These are phyloP conservation scores for Epizoanthus illoricatus DNA, from an alignment of 92 coral and sea anemone genomes.

Conservation along the genomic window DNA sequence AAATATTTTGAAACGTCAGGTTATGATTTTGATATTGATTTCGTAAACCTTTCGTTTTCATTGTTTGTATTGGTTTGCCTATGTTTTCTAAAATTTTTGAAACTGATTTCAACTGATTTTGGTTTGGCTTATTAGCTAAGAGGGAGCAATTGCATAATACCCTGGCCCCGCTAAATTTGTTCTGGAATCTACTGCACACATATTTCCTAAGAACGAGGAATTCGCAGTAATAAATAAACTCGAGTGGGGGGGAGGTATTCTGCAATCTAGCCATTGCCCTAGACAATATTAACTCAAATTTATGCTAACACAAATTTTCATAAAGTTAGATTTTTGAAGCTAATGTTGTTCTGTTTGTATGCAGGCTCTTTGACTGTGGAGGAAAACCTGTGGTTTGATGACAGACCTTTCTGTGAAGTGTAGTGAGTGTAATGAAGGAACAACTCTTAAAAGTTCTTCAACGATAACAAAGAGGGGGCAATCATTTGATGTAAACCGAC, in stretches of 20 bases:
- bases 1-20: no score
- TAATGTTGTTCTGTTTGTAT: conserved; percentile 12
- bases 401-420: conserved; percentile 34
- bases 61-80: conserved; percentile 15
- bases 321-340: conserved; percentile 15
- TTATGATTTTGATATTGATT: no score
- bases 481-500: conserved; percentile 43
- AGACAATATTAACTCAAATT: conserved; percentile 17
- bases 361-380: conserved; percentile 38
- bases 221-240: no score
- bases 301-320: conserved; percentile 12
- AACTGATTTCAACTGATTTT: conserved; percentile 5
- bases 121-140: conserved; percentile 21
- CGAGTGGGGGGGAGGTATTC: no score
- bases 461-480: conserved; percentile 32
- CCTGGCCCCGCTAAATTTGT: no score
- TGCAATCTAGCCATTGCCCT: conserved; percentile 1
- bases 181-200: no score
- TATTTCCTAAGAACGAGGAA: no score
- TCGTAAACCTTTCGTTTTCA: conserved; percentile 18
- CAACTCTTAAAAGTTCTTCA: conserved; percentile 16
- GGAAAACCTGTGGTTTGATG: conserved; percentile 41
- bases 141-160: neutral
- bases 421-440: conserved; percentile 27
- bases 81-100: neutral